Evolutionary conservation across 35 echinoderm and acorn worm genomes (phyloP).

Genomic region (Ophioderma brevispina): DNA sequence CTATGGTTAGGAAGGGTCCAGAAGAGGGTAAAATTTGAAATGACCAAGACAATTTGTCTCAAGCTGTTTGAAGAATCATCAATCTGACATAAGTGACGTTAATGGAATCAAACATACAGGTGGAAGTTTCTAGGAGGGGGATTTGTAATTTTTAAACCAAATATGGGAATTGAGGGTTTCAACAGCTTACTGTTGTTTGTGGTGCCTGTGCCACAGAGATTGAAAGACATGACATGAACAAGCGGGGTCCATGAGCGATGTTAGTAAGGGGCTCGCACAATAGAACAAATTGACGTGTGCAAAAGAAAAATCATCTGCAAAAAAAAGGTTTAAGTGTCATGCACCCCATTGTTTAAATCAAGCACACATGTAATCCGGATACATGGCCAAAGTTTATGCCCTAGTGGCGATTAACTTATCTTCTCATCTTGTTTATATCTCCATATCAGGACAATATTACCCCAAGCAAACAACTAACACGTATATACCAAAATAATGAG

Average conservation of each 20-base stretch:
- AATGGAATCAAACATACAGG: not conserved
- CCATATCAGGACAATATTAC: slow-evolving; percentile 29
- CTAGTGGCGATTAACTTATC: slow-evolving; percentile 50
- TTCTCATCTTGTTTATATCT: slow-evolving; percentile 9
- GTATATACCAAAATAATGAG: slow-evolving; percentile 34
- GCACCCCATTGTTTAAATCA: slow-evolving; percentile 3
- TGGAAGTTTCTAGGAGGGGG: slow-evolving; percentile 57
- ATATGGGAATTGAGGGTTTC: too few species aligned
- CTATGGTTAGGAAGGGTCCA: slow-evolving; percentile 59
- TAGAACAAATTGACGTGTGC: too few species aligned
- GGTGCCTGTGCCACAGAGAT: slow-evolving; percentile 37
- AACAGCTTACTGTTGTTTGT: not conserved
- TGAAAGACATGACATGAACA: slow-evolving; percentile 27
- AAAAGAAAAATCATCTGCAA: not conserved
- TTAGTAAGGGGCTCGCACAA: too few species aligned
- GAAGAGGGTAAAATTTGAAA: slow-evolving; percentile 47
- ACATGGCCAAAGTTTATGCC: slow-evolving; percentile 39
- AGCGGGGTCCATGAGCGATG: not conserved
- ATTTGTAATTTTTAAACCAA: slow-evolving; percentile 44
- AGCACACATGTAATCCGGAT: slow-evolving; percentile 28
- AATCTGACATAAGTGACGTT: slow-evolving; percentile 10
- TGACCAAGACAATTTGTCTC: slow-evolving; percentile 24
- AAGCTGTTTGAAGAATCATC: slow-evolving; percentile 43
- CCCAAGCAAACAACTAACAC: not conserved
- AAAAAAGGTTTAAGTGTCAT: slow-evolving; percentile 6